Conservation (phyloP, 2,113 vertebrate species). For the Cyprinodon variegatus region DNA sequence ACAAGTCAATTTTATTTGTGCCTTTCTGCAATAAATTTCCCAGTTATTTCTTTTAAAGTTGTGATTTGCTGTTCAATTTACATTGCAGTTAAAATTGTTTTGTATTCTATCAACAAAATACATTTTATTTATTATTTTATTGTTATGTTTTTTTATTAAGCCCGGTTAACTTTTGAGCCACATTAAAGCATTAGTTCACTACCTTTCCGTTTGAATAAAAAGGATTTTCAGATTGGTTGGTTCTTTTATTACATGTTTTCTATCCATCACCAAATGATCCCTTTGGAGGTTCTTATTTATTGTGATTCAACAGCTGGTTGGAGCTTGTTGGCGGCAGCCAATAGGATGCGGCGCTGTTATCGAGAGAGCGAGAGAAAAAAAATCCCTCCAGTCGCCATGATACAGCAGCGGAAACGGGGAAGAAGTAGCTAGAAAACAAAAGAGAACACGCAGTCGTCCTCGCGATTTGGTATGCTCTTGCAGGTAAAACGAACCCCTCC, state of each 20-base stretch:
- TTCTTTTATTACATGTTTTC: neutral
- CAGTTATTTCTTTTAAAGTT: neutral
- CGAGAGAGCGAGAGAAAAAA: slow-evolving; percentile 62
- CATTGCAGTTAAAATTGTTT: neutral
- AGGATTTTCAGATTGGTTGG: neutral
- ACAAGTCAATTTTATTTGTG: neutral
- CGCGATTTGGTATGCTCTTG: slow-evolving; percentile 83
- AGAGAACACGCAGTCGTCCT: slow-evolving; percentile 82
- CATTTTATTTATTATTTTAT: neutral
- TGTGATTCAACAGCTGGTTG: slow-evolving; percentile 72
- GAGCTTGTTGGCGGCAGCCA: slow-evolving; percentile 56
- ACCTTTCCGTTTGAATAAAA: neutral
- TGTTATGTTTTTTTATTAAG: neutral
- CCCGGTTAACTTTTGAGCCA: neutral
- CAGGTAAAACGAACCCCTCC: slow-evolving; percentile 72
- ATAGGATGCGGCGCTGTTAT: slow-evolving; percentile 71
- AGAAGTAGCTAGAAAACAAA: slow-evolving; percentile 84
- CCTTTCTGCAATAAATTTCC: neutral
- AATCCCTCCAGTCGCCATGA: slow-evolving; percentile 86
- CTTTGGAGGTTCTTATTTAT: slow-evolving; percentile 45
- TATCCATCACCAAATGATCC: neutral
- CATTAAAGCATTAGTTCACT: slow-evolving; percentile 11
- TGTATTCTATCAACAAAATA: neutral
- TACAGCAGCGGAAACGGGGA: slow-evolving; percentile 80
- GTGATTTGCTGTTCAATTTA: neutral